Base-by-base conservation (phyloP, 2,113 vertebrate genomes). In the Microcebus griseorufus region DNA sequence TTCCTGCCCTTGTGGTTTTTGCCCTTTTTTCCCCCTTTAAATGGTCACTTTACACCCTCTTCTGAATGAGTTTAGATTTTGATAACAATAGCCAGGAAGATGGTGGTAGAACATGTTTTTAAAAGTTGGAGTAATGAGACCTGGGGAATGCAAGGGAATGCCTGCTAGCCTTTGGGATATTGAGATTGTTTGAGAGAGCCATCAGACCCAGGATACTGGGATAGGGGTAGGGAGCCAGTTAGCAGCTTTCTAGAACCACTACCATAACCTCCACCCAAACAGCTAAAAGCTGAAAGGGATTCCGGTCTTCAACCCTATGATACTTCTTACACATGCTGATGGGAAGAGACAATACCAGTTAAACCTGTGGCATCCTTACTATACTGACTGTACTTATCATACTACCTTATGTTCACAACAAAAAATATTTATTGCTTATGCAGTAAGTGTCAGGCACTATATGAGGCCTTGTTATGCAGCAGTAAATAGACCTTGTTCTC, bases 51-150 rank as follows among this genome's bases (percentile, higher is more conserved):
- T 39, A 67, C 34, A 94, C 16, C 69, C 69, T 91, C 60, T 81
- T 82, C 45, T 88, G 51, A 69, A 39, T 87, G 20, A 83, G 25
- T 70, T 94, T 79, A 84, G 6, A 84, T 84, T 92, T 91, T 92
- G 53, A 42, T 75, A 91, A 79, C 17, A 65, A 18, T 39, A 85
- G 25, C 73, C 48, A 81, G 60, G 53, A 91, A 76, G 25, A 55
- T 34, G 73, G 39, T 91, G 51, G 34, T 72, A 78, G 22, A 27
- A n/a, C 8, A 60, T 85, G n/a, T 83, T 23, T 80, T 85, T 79
- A 90, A 90, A 76, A 81, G n/a, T 23, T 39, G 53, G 53, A 80
- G 53, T 51, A 85, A 55, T 51, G 53, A 72, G 53, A 85, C 29
- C 72, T 64, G 20, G 39, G 72, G 17, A 84, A 67, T 67, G 12